A percentile compares a stretch with the other conserved stretches of the same genome.
phyloP scores from a whole-genome alignment of 2,888 invertebrate species.

The Lepidocyrtinus sp. region DNA sequence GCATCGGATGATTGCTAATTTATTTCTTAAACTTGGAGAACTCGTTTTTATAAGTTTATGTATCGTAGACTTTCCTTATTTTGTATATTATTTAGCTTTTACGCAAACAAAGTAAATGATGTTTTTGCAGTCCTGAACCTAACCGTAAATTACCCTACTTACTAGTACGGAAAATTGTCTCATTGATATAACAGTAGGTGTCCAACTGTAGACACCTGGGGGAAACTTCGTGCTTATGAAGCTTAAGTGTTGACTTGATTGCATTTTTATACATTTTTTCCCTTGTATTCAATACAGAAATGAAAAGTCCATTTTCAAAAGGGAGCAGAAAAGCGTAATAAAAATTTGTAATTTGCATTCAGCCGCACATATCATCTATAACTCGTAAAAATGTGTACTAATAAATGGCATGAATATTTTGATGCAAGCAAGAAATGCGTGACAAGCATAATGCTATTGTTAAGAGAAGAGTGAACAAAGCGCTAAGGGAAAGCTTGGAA shows the following conservation, averaged over 20 bases:
- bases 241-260: no score
- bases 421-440: not conserved
- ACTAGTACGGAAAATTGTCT: conserved; percentile 9
- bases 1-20: no score
- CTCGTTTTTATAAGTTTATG: no score
- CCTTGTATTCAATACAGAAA: not conserved
- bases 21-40: no score
- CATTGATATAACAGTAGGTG: conserved; percentile 30
- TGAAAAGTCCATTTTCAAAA: not conserved
- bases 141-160: no score
- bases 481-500: not conserved
- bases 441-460: not conserved
- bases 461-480: not conserved
- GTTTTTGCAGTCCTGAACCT: no score
- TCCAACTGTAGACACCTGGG: not conserved
- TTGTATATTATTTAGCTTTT: no score
- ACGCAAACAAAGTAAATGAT: no score
- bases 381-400: not conserved
- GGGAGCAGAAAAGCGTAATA: not conserved
- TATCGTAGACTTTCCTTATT: no score
- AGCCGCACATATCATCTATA: not conserved
- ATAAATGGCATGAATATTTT: not conserved
- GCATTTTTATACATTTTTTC: not conserved
- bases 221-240: conserved; percentile 3
- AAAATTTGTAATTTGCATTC: conserved; percentile 3